A percentile compares a stretch with the other conserved stretches of the same genome.
phyloP scores from a whole-genome alignment of 2,113 vertebrate genomes.

The Poeciliopsis occidentalis region DNA sequence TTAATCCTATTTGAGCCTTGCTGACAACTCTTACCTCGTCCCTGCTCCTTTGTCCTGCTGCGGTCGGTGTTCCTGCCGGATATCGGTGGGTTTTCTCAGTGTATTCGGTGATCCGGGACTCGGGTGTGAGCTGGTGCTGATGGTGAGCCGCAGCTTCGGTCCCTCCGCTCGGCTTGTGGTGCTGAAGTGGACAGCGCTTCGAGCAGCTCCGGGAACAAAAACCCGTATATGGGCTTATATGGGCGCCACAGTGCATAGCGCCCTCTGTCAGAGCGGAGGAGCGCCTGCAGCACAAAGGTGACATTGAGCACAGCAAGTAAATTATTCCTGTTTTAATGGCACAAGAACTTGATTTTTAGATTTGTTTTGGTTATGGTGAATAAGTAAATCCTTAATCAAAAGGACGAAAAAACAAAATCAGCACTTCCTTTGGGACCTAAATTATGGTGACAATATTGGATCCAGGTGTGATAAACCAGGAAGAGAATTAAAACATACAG shows the following conservation, averaged over 20 bases:
- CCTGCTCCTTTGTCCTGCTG: conserved; percentile 9
- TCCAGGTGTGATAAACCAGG: too few relatives aligned
- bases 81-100: neutral
- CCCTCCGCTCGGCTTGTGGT: conserved; percentile 67
- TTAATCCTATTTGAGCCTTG: conserved; percentile 43
- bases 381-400: too few relatives aligned
- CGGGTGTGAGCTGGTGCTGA: conserved; percentile 46
- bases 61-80: conserved; percentile 1
- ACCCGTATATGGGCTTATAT: conserved; percentile 3
- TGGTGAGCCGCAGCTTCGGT: conserved; percentile 50
- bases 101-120: neutral
- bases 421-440: too few relatives aligned
- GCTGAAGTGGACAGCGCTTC: conserved; percentile 83
- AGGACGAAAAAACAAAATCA: too few relatives aligned
- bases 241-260: conserved; percentile 17
- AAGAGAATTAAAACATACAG: too few relatives aligned
- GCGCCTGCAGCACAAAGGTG: neutral
- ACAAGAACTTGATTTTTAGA: neutral
- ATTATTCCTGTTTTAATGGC: neutral
- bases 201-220: conserved; percentile 59
- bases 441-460: too few relatives aligned
- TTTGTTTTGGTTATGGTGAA: neutral
- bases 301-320: neutral
- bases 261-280: conserved; percentile 60
- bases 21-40: conserved; percentile 62